Base-by-base conservation (phyloP, 1,140 invertebrate species). In the Pseudomyrmex dendroicus region DNA sequence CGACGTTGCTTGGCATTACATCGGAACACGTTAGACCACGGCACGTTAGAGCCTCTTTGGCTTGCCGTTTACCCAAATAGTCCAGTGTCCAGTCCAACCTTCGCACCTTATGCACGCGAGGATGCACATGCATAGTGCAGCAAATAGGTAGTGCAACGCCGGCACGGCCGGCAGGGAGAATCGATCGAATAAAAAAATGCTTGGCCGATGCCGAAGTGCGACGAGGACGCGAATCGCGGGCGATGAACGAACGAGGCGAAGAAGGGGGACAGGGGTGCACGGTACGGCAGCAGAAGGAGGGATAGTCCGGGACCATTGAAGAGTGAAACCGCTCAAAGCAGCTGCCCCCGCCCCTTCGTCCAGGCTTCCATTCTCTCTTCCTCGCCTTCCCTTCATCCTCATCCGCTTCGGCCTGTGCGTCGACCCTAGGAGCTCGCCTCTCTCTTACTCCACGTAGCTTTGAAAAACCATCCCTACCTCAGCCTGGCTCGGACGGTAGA, bases 241-340 rank as follows among this genome's bases (percentile, higher is more conserved):
- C 86, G 83, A 88, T 84, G 83, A 84, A 82, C 52, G 85, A 84
- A 83, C 80, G 82, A 68, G 86, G 87, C 87, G 63, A 87, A 89
- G 84, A 80, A 77, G 66, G 66, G 85, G 82, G 88, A 90, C 83
- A 78, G 80, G 64, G 85, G 84, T 82, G 62, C 54, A 78, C 86
- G 89, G 86, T 83, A 84, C 68, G 76, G 80, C 57, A 70, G 85
- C 82, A 83, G 86, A 86, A 88, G 90, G 84, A 78, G 90, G 90
- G 86, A 87, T 91, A 88, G 86, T 86, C 87, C 89, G 89, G 90
- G 91, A 90, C 91, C 90, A 93, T 88, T 93, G 92, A 93, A 94
- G 93, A 93, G 93, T 94, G 89, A 94, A 94, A 93, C 92, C 91
- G 92, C 92, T 94, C 93, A 93, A 94, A 94, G 92, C 93, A 93